Base-by-base conservation (phyloP, 2,113 vertebrate genomes). In the Hippolais icterina region DNA sequence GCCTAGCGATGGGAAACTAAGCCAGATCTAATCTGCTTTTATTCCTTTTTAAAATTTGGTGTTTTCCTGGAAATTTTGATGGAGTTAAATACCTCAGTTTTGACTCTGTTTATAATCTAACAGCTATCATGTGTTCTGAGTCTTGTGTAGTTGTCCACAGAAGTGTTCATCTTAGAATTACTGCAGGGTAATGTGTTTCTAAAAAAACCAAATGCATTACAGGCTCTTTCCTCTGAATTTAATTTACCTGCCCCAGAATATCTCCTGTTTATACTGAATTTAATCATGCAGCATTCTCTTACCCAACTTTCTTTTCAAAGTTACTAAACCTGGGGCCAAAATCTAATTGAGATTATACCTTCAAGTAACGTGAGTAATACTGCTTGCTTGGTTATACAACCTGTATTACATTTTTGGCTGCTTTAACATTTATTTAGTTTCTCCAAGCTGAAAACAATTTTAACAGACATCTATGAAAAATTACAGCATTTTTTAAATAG, bases 371-470 rank as follows among this genome's bases (percentile, higher is more conserved):
- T 19, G 82, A 76, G 46, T 82, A 83, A 46, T 19, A 8, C 27
- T 81, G 21, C 50, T 91, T 93, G 56, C 35, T 57, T 90, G 65
- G 28, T 83, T 91, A 24, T 21, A n/a, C 5, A 66, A 27, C 9
- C 13, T n/a, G 14, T 53, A 19, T 50, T 59, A 47, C 24, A 19
- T 74, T 59, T 96, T 95, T 94, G 72, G 16, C 71, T 89, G 25
- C 60, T 57, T 75, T 64, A 64, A n/a, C 9, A 19, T 89, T 69
- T 69, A n/a, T 41, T 92, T 69, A 66, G 44, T 89, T 92, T 85
- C 29, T 15, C 46, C 47, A 84, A 91, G 59, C 57, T 85, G 57
- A 91, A 91, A 94, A 89, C 41, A 94, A 72, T 87, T 87, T 81
- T 60, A 81, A 49, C n/a, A 83, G 47, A 74, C 11, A 46, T 59